phyloP scores from a whole-genome alignment of 2,113 vertebrate species.

The Caranx ignobilis region DNA sequence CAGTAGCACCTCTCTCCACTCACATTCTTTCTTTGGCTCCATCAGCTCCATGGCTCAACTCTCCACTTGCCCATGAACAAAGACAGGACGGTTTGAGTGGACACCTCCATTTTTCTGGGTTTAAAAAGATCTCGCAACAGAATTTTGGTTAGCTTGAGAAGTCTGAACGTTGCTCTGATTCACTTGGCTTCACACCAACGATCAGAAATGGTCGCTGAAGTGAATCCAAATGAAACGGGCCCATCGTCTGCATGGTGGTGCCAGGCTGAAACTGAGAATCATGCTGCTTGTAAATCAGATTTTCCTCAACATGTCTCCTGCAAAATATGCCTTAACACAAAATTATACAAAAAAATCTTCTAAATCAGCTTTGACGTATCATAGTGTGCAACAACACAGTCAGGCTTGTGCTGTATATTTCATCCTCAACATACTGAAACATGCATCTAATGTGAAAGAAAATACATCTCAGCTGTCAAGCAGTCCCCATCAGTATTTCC shows the following conservation, averaged over 20 bases:
- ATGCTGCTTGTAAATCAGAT: slow-evolving; percentile 77
- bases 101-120: slow-evolving; percentile 63
- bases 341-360: slow-evolving; percentile 40
- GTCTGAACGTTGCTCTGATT: slow-evolving; percentile 75
- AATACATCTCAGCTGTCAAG: slow-evolving; percentile 61
- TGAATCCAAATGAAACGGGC: slow-evolving; percentile 76
- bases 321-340: slow-evolving; percentile 57
- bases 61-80: slow-evolving; percentile 72
- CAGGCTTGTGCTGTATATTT: slow-evolving; percentile 32
- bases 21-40: slow-evolving; percentile 79
- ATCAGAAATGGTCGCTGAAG: slow-evolving; percentile 71
- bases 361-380: slow-evolving; percentile 56
- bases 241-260: slow-evolving; percentile 72
- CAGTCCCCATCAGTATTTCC: slow-evolving; percentile 42
- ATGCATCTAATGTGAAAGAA: slow-evolving; percentile 40
- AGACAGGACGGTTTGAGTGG: slow-evolving; percentile 61
- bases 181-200: slow-evolving; percentile 74
- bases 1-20: slow-evolving; percentile 75
- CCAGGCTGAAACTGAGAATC: slow-evolving; percentile 76
- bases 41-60: slow-evolving; percentile 73
- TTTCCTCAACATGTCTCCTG: slow-evolving; percentile 55
- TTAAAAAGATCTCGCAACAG: slow-evolving; percentile 67
- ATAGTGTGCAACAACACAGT: slow-evolving; percentile 34
- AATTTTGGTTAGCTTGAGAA: slow-evolving; percentile 70
- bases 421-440: slow-evolving; percentile 41